Conservation (phyloP, 2,888 invertebrate genomes). For the Atrina japonica region DNA sequence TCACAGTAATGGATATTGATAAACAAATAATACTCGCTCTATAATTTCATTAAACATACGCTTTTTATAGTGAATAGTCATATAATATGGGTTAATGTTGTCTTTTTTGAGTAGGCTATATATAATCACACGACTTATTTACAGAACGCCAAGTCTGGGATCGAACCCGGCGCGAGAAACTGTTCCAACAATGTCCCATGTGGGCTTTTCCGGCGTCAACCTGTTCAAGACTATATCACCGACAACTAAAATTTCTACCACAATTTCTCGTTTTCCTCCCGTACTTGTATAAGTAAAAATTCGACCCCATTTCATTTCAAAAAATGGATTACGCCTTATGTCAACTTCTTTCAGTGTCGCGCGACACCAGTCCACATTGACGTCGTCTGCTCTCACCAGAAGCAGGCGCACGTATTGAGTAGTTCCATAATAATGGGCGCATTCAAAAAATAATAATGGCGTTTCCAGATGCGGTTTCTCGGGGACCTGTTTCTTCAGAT, state of each 20-base stretch:
- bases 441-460: constrained; percentile 54
- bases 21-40: no score
- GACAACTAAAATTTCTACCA: constrained; percentile 49
- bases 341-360: constrained; percentile 49
- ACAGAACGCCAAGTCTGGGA: constrained; percentile 47
- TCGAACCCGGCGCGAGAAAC: constrained; percentile 53
- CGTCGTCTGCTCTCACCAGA: constrained; percentile 41
- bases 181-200: constrained; percentile 52
- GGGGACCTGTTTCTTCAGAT: constrained; percentile 43
- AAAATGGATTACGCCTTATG: constrained; percentile 50
- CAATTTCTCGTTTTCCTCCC: constrained; percentile 20
- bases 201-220: constrained; percentile 37
- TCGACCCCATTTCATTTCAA: constrained; percentile 45
- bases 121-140: no score
- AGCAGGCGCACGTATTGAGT: constrained; percentile 52
- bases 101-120: no score
- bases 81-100: no score
- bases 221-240: constrained; percentile 49
- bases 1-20: no score
- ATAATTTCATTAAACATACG: no score
- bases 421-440: constrained; percentile 49
- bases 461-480: constrained; percentile 33
- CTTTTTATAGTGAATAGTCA: no score
- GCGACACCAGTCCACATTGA: constrained; percentile 49
- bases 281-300: constrained; percentile 43